Conservation (phyloP, 2,888 invertebrate genomes). For the Sinohyriopsis cumingii region DNA sequence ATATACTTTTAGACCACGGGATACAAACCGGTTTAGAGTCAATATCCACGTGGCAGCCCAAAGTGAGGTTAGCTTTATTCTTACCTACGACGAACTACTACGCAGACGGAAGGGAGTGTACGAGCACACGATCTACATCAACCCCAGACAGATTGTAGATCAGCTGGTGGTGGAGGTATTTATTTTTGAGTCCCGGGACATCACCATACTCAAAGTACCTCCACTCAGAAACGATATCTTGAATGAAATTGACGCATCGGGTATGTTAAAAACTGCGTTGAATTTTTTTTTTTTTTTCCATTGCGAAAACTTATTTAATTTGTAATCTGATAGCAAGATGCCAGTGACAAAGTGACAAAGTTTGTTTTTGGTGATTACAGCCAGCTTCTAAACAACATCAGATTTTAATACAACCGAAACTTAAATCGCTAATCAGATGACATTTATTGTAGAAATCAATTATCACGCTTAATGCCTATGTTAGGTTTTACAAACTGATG, state of each 20-base stretch:
- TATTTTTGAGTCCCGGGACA: slow-evolving; percentile 78
- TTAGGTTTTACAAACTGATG: no score
- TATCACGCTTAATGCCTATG: no score
- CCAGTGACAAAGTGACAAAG: no score
- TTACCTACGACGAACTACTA: slow-evolving; percentile 83
- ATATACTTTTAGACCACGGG: slow-evolving; percentile 48
- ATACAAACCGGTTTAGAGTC: slow-evolving; percentile 62
- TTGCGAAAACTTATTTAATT: no score
- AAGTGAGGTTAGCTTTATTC: slow-evolving; percentile 79
- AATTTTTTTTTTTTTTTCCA: no score
- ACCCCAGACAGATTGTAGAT: slow-evolving; percentile 80
- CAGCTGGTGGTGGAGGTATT: slow-evolving; percentile 79
- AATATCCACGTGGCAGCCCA: slow-evolving; percentile 80
- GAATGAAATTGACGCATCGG: not conserved
- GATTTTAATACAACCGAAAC: no score
- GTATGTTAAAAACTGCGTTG: no score
- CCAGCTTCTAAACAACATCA: no score
- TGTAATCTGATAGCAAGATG: no score
- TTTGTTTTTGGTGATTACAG: no score
- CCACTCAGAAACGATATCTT: slow-evolving; percentile 48
- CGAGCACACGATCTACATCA: slow-evolving; percentile 80
- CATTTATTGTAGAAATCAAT: no score
- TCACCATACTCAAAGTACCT: slow-evolving; percentile 52
- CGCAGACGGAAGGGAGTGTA: slow-evolving; percentile 79
- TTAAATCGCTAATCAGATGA: no score